Evolutionary conservation across 2,888 invertebrate species (phyloP).

Genomic region (Plebejus argus): DNA sequence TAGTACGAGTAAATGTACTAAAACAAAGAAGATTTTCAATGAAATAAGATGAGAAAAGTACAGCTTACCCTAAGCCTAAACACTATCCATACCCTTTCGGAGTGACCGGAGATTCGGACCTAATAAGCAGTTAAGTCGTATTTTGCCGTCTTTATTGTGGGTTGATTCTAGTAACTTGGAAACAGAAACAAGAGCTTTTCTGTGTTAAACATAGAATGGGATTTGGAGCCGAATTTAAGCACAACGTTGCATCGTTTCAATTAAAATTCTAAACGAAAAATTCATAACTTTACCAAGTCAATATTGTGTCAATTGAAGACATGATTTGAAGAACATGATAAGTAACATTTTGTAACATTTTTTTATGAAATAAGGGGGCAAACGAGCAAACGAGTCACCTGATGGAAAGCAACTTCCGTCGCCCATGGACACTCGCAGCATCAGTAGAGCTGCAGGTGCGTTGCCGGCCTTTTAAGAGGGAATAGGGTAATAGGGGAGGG

Average conservation of each 20-base stretch:
- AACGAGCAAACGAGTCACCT: too few relatives aligned
- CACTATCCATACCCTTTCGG: conserved; percentile 1
- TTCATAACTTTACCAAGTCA: too few relatives aligned
- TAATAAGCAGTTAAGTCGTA: conserved; percentile 29
- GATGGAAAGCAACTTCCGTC: too few relatives aligned
- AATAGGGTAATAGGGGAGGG: too few relatives aligned
- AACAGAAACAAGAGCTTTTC: not conserved
- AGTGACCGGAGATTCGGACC: not conserved
- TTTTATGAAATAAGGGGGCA: too few relatives aligned
- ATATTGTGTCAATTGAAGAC: too few relatives aligned
- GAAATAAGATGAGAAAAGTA: conserved; percentile 7
- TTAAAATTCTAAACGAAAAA: not conserved
- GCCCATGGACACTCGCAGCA: too few relatives aligned
- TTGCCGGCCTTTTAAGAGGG: too few relatives aligned
- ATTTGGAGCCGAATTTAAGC: not conserved
- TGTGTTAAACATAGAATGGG: not conserved
- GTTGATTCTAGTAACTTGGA: not conserved
- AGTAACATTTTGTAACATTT: too few relatives aligned
- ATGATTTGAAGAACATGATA: too few relatives aligned
- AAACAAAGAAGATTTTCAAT: conserved; percentile 6
- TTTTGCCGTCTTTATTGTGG: conserved; percentile 1
- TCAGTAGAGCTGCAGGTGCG: too few relatives aligned
- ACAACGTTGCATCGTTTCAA: not conserved
- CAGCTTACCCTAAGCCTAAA: not conserved
- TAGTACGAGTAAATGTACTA: not conserved